Base-by-base conservation (phyloP, 2,797 vertebrate species). In the Morelia viridis region DNA sequence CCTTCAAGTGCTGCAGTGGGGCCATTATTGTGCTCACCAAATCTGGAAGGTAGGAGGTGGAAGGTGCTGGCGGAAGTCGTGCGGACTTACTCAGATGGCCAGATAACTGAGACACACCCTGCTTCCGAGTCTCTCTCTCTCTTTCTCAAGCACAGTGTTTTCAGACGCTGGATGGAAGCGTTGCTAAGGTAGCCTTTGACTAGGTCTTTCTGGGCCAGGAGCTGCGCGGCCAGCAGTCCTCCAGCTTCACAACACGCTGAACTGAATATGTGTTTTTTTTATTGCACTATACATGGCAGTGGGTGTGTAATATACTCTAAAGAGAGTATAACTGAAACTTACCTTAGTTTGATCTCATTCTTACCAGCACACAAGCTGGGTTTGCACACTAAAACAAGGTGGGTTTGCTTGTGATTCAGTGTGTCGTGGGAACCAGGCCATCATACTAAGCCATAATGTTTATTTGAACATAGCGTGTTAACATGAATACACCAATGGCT, bases 21-120 rank as follows among this genome's bases (percentile, higher is more conserved):
- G 99, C 98, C 96, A 99, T 99, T 97, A 99, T 99, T 94, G 98
- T 99, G 90, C 99, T 99, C 96, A 99, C 99, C 97, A 99, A 99
- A 96, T 97, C 98, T 95, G 99, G 99, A 98, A 99, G 99, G 99
- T 99, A 99, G 97, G 96, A 98, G 96, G 97, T 83, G 84, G 76
- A 90, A 94, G 94, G 80, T 92, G 93, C 93, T 93, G 68, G 93
- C 80, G 60, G 92, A 91, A 91, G 71, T 92, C 90, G 13, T 85
- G 50, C 57, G 91, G 50, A 0, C 94, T 86, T 88, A 92, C 95
- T 94, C 87, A 93, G 96, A 90, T 93, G 91, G 90, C 46, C 22
- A 11, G 88, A 80, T 87, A 80, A 65, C 35, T 11, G 5, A 10
- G 41, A n/a, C 13, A 4, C 5, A 11, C 8, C 65, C 15, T 60